Evolutionary conservation across 2,888 invertebrate species (phyloP).

Genomic region (Drosophila percnosoma): DNA sequence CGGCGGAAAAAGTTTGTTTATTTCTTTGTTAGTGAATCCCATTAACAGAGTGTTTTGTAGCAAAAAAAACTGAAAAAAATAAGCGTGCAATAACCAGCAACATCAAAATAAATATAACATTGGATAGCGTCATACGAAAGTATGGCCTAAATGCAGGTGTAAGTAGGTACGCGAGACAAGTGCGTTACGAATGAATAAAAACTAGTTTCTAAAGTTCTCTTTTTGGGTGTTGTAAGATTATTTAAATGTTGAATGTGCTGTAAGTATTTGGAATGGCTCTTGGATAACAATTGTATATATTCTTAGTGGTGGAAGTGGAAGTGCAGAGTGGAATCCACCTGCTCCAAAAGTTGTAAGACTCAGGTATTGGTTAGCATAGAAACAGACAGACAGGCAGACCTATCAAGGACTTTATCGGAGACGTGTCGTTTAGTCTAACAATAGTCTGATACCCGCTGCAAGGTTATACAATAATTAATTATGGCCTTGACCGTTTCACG

Average conservation of each 20-base stretch:
- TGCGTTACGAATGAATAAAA: not conserved
- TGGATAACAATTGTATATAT: not conserved
- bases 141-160: not conserved
- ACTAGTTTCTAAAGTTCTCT: not conserved
- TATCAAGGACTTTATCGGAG: not conserved
- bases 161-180: not conserved
- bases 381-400: not conserved
- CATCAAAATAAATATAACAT: conserved; percentile 32
- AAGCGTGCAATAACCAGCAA: conserved; percentile 49
- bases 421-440: not conserved
- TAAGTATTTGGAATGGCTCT: not conserved
- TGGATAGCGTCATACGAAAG: not conserved
- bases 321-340: not conserved
- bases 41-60: conserved; percentile 21
- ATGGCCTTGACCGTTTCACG: not conserved
- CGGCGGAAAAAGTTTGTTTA: conserved; percentile 49
- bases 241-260: not conserved
- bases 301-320: not conserved
- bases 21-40: conserved; percentile 29
- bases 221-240: not conserved
- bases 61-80: conserved; percentile 4
- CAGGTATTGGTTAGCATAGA: not conserved
- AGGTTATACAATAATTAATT: not conserved
- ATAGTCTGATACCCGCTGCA: not conserved
- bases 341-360: not conserved